These are phyloP conservation scores for Limnephilus auricula DNA, from an alignment of 2,888 invertebrate species.

Conservation along the genomic window DNA sequence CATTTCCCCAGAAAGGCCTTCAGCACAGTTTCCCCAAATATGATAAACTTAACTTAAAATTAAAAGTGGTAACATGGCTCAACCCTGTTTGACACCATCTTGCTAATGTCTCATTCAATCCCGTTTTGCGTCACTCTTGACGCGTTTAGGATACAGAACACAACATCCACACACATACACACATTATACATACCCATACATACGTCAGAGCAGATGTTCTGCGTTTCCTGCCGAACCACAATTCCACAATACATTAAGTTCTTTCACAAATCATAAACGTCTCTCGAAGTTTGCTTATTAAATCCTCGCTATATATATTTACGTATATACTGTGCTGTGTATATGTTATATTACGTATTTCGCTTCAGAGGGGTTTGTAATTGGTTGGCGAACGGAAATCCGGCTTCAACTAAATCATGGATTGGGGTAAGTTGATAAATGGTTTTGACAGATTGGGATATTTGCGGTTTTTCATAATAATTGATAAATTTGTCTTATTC, in stretches of 20 bases:
- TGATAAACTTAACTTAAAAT: too few species aligned
- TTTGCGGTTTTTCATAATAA: too few species aligned
- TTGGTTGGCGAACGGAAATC: not conserved
- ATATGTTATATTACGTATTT: not conserved
- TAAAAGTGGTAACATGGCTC: not conserved
- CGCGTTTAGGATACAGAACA: not conserved
- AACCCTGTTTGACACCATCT: not conserved
- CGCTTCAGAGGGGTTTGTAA: not conserved
- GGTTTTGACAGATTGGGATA: too few species aligned
- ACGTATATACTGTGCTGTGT: not conserved
- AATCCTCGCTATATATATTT: not conserved
- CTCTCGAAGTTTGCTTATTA: not conserved
- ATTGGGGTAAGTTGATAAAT: not conserved
- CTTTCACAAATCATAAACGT: conserved; percentile 42
- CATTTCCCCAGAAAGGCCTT: too few species aligned
- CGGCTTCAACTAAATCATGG: not conserved
- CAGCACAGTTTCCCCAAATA: too few species aligned
- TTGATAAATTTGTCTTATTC: too few species aligned
- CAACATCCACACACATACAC: not conserved
- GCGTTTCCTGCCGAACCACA: conserved; percentile 24
- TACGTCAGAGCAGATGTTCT: conserved; percentile 17
- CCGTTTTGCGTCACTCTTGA: not conserved
- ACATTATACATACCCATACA: not conserved
- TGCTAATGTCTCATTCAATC: not conserved
- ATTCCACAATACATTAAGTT: not conserved